Percentiles rank a stretch among this genome's conserved stretches.
These are phyloP conservation scores for Trichopoda pennipes DNA, from an alignment of 2,888 invertebrate genomes.

Conservation along the genomic window DNA sequence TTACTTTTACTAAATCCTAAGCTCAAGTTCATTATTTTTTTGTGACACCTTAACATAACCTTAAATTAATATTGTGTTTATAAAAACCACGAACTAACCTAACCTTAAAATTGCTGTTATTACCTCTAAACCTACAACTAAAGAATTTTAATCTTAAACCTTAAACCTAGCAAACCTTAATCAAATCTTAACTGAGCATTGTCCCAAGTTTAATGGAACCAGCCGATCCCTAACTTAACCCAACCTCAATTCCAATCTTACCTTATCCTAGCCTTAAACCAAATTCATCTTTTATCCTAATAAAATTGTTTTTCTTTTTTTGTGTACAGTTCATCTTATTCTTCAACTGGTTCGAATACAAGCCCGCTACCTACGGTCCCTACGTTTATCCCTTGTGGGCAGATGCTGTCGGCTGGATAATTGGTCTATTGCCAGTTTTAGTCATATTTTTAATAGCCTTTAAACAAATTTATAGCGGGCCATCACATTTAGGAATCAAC, in stretches of 20 bases:
- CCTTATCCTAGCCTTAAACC: too few species aligned
- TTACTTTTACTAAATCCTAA: neutral
- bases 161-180: neutral
- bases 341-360: slow-evolving; percentile 90
- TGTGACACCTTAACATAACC: neutral
- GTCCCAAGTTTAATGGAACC: too few species aligned
- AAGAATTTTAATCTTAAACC: too few species aligned
- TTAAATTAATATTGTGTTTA: neutral
- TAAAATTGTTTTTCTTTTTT: slow-evolving; percentile 42
- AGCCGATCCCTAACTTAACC: slow-evolving; percentile 69
- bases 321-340: slow-evolving; percentile 86
- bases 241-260: neutral
- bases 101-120: too few species aligned
- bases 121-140: too few species aligned
- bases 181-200: neutral
- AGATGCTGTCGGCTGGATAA: slow-evolving; percentile 88
- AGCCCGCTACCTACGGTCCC: slow-evolving; percentile 86
- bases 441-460: slow-evolving; percentile 85
- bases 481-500: slow-evolving; percentile 83
- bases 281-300: neutral
- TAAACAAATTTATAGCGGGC: slow-evolving; percentile 83
- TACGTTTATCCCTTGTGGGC: slow-evolving; percentile 92
- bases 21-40: too few species aligned
- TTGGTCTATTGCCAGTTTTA: slow-evolving; percentile 87
- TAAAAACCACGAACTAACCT: neutral